Conservation (phyloP, 2,888 invertebrate species). For the Junonia oenone region DNA sequence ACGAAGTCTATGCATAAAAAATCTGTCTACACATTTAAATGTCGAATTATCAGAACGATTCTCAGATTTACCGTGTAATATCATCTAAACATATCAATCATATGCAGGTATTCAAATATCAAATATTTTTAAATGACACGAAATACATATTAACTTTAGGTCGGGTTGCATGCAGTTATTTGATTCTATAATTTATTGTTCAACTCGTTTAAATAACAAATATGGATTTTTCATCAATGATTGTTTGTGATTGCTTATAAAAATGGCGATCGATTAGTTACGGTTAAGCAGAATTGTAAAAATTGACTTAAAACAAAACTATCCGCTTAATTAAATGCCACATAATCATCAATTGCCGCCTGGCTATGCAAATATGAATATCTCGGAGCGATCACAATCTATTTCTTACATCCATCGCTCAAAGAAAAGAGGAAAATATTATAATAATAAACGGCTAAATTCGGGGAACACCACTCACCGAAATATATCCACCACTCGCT, state of each 20-base stretch:
- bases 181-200: not conserved
- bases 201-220: not conserved
- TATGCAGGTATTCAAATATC: not conserved
- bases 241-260: not conserved
- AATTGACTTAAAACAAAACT: not conserved
- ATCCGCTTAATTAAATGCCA: not conserved
- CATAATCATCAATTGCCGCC: not conserved
- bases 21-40: slow-evolving; percentile 20
- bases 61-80: not conserved
- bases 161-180: not conserved
- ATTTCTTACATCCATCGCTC: not conserved
- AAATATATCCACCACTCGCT: slow-evolving; percentile 5
- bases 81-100: not conserved
- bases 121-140: not conserved
- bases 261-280: not conserved
- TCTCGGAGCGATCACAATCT: not conserved
- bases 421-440: slow-evolving; percentile 3
- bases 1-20: slow-evolving; percentile 1
- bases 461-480: slow-evolving; percentile 13
- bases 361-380: not conserved
- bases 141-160: not conserved
- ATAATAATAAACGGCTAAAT: slow-evolving; percentile 5
- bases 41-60: slow-evolving; percentile 12
- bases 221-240: not conserved
- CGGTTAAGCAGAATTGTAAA: not conserved